Evolutionary conservation across 2,888 invertebrate species (phyloP).

Genomic region (Spodoptera littoralis): DNA sequence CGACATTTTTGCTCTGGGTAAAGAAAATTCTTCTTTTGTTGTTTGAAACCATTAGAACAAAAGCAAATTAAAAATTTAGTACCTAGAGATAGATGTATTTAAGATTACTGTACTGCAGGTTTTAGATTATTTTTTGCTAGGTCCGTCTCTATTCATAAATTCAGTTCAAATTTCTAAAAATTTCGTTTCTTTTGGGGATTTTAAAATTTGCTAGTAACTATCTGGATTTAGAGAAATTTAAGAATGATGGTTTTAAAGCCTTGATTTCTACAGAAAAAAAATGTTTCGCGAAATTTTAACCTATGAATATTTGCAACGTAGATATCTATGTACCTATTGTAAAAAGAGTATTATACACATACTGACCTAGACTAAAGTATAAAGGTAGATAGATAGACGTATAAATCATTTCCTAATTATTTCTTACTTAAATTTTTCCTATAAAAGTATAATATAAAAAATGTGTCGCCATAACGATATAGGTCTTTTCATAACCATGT

Average conservation of each 20-base stretch:
- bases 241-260: not conserved
- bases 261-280: not conserved
- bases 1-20: constrained; percentile 70
- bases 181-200: too few relatives aligned
- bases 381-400: too few relatives aligned
- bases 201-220: too few relatives aligned
- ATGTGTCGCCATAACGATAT: not conserved
- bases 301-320: too few relatives aligned
- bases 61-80: constrained; percentile 58
- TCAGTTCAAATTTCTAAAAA: not conserved
- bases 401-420: too few relatives aligned
- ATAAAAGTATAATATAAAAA: too few relatives aligned
- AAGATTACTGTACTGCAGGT: constrained; percentile 16
- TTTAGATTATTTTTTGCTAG: constrained; percentile 1
- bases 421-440: too few relatives aligned
- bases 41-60: constrained; percentile 65
- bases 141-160: not conserved
- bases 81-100: constrained; percentile 21
- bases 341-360: too few relatives aligned
- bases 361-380: too few relatives aligned
- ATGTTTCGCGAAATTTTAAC: too few relatives aligned
- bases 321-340: too few relatives aligned
- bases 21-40: constrained; percentile 72
- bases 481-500: not conserved
- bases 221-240: too few relatives aligned